These are phyloP conservation scores for Crotalus helleri DNA, from an alignment of 2,113 vertebrate genomes.

Conservation along the genomic window DNA sequence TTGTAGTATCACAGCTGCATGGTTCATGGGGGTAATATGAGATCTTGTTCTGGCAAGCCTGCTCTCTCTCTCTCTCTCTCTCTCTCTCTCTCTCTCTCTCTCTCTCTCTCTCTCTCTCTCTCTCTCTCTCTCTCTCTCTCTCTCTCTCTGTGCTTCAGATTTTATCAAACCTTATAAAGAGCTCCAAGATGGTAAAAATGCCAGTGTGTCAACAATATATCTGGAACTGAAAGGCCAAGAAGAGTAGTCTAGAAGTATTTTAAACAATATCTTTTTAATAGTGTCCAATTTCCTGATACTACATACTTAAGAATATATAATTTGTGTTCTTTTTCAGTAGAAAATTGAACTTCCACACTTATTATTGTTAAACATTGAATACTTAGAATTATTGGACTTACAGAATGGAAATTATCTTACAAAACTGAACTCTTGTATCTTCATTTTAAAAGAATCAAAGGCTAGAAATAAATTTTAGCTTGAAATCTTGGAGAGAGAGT, in stretches of 20 bases:
- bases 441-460: neutral
- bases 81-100: conserved; percentile 14
- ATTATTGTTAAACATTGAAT: neutral
- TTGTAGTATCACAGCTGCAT: conserved; percentile 3
- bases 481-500: neutral
- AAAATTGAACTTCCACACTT: neutral
- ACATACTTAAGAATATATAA: neutral
- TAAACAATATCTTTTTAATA: neutral
- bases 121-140: conserved; percentile 16
- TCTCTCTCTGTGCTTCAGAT: neutral
- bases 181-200: neutral
- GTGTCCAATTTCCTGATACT: neutral
- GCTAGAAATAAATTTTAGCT: neutral
- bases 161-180: neutral
- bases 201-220: neutral
- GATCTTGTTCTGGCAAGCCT: neutral
- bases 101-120: conserved; percentile 5
- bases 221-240: neutral
- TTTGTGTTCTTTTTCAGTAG: neutral
- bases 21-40: neutral
- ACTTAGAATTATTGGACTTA: neutral
- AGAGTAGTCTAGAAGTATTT: neutral
- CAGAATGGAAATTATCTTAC: neutral
- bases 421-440: neutral
- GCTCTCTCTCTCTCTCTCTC: conserved; percentile 2